These are phyloP conservation scores for Xylocopa sonorina DNA, from an alignment of 1,140 invertebrate species.

Conservation along the genomic window DNA sequence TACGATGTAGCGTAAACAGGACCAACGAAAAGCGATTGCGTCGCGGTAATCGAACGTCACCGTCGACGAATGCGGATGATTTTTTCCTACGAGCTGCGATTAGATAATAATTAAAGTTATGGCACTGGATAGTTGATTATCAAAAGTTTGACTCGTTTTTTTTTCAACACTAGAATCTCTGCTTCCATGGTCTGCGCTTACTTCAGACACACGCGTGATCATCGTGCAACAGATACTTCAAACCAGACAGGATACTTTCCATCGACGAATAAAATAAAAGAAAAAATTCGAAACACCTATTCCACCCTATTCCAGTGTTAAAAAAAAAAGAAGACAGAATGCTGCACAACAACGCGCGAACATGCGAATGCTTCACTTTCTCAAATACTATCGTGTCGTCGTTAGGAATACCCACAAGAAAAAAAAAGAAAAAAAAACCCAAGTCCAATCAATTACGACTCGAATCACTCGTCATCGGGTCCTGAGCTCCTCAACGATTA, in stretches of 20 bases:
- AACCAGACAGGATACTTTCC: too few relatives aligned
- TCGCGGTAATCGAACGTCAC: not conserved
- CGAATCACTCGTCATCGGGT: not conserved
- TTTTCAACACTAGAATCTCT: too few relatives aligned
- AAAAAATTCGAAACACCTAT: too few relatives aligned
- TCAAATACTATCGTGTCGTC: not conserved
- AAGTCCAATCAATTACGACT: not conserved
- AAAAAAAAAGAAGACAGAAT: not conserved
- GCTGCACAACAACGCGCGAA: not conserved
- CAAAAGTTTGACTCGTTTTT: not conserved
- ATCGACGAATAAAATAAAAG: too few relatives aligned
- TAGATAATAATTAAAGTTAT: conserved; percentile 8
- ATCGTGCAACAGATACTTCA: too few relatives aligned
- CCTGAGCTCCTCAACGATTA: conserved; percentile 6
- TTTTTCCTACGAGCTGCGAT: not conserved
- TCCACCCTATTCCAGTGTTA: too few relatives aligned
- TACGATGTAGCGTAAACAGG: not conserved
- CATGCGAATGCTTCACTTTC: not conserved
- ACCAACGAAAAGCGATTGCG: not conserved
- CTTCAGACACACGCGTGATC: too few relatives aligned
- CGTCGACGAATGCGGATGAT: not conserved
- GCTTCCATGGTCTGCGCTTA: too few relatives aligned
- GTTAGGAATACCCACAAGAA: not conserved
- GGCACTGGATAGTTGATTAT: conserved; percentile 17
- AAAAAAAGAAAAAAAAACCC: not conserved